Conservation (phyloP, 2,113 vertebrate species). For the Sinocyclocheilus rhinocerous region DNA sequence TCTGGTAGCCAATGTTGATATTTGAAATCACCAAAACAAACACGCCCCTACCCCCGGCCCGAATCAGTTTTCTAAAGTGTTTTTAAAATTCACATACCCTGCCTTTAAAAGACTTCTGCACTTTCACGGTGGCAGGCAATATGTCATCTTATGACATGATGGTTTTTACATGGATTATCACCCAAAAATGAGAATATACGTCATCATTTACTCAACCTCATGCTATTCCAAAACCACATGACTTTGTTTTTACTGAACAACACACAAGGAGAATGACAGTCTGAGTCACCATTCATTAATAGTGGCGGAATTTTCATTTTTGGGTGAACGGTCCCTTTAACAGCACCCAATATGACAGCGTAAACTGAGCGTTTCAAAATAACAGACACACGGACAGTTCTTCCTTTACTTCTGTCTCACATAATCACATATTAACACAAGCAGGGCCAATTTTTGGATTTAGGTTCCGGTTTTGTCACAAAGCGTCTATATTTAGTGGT, state of each 20-base stretch:
- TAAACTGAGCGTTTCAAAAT: background rate
- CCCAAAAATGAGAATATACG: background rate
- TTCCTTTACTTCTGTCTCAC: background rate
- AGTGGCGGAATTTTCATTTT: background rate
- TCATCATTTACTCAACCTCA: background rate
- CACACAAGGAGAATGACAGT: background rate
- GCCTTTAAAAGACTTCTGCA: background rate
- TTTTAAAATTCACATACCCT: too few species aligned
- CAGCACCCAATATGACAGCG: background rate
- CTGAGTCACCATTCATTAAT: background rate
- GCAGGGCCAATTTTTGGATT: background rate
- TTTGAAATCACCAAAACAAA: too few species aligned
- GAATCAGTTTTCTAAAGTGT: too few species aligned
- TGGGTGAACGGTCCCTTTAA: background rate
- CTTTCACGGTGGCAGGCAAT: background rate
- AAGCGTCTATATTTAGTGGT: background rate
- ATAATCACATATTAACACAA: background rate
- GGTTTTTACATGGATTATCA: background rate
- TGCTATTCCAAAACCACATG: background rate
- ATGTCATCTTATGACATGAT: background rate
- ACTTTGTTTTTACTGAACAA: background rate
- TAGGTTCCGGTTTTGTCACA: background rate
- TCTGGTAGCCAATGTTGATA: too few species aligned
- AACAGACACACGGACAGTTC: background rate
- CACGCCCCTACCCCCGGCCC: too few species aligned